phyloP scores from a whole-genome alignment of 1,140 invertebrate species.

The Drosophila paulistorum region DNA sequence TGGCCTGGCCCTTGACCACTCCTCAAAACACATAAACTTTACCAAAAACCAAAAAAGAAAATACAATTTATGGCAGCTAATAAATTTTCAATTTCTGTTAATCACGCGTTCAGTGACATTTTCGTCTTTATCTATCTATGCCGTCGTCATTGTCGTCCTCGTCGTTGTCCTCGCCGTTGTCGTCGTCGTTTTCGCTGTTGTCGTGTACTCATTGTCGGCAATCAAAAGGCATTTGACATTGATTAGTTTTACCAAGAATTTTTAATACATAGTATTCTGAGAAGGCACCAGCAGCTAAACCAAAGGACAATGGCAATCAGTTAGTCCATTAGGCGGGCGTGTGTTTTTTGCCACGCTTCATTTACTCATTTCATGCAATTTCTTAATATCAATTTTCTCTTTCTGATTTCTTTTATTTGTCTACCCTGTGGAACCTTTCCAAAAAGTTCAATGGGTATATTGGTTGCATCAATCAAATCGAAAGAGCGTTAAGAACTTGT shows the following conservation, averaged over 20 bases:
- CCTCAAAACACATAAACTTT: conserved; percentile 29
- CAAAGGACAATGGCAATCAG: conserved; percentile 31
- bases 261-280: conserved; percentile 61
- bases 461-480: too few species aligned
- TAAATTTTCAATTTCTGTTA: conserved; percentile 75
- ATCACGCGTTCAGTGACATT: conserved; percentile 51
- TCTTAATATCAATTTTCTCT: conserved; percentile 76
- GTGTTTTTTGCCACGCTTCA: conserved; percentile 68
- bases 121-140: conserved; percentile 53
- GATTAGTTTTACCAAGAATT: conserved; percentile 79
- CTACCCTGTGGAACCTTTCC: background rate
- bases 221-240: conserved; percentile 75
- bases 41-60: background rate
- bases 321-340: conserved; percentile 72
- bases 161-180: conserved; percentile 36
- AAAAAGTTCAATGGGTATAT: too few species aligned
- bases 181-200: conserved; percentile 26
- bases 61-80: conserved; percentile 68
- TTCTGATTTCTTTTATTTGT: conserved; percentile 35
- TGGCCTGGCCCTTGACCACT: conserved; percentile 11
- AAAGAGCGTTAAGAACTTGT: too few species aligned
- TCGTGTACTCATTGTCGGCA: conserved; percentile 41
- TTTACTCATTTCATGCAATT: conserved; percentile 79
- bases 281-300: conserved; percentile 14
- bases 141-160: conserved; percentile 19